Evolutionary conservation across 2,888 invertebrate genomes (phyloP).

Genomic region (Azorinus chamasolen): DNA sequence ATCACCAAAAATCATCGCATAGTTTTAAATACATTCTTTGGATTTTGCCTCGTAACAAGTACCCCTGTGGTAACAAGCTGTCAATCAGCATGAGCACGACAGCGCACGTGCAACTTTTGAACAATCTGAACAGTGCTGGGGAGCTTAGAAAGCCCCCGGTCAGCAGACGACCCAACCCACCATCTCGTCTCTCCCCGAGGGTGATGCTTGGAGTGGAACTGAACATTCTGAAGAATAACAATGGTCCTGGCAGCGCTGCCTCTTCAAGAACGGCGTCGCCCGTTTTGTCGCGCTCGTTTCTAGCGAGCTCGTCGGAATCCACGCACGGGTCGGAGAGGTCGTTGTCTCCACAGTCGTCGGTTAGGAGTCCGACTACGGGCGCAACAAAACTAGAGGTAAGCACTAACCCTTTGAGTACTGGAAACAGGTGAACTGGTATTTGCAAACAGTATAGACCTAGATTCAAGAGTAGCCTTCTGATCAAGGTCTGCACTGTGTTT

Average conservation of each 20-base stretch:
- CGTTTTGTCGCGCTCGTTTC: conserved; percentile 18
- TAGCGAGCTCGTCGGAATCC: conserved; percentile 33
- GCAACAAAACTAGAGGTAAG: conserved; percentile 9
- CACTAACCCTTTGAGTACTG: too few relatives aligned
- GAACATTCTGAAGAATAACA: conserved; percentile 59
- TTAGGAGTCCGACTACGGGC: not conserved
- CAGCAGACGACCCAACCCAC: conserved; percentile 5
- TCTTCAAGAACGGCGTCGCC: conserved; percentile 29
- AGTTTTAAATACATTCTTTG: too few relatives aligned
- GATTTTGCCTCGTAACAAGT: too few relatives aligned
- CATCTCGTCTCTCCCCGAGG: conserved; percentile 70
- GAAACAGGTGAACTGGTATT: too few relatives aligned
- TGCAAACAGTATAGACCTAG: too few relatives aligned
- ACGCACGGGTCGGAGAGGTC: conserved; percentile 36
- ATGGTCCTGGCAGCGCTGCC: conserved; percentile 29
- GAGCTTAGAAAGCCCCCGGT: not conserved
- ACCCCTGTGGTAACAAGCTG: too few relatives aligned
- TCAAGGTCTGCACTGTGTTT: too few relatives aligned
- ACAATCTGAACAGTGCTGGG: conserved; percentile 21
- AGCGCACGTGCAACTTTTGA: conserved; percentile 14
- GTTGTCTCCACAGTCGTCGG: conserved; percentile 18
- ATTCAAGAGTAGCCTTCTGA: too few relatives aligned
- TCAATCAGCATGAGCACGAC: not conserved
- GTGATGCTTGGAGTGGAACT: conserved; percentile 73
- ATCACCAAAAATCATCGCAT: too few relatives aligned